A percentile compares a stretch with the other conserved stretches of the same genome.
These are phyloP conservation scores for Mesoclemmys tuberculata DNA, from an alignment of 2,113 vertebrate genomes.

Conservation along the genomic window DNA sequence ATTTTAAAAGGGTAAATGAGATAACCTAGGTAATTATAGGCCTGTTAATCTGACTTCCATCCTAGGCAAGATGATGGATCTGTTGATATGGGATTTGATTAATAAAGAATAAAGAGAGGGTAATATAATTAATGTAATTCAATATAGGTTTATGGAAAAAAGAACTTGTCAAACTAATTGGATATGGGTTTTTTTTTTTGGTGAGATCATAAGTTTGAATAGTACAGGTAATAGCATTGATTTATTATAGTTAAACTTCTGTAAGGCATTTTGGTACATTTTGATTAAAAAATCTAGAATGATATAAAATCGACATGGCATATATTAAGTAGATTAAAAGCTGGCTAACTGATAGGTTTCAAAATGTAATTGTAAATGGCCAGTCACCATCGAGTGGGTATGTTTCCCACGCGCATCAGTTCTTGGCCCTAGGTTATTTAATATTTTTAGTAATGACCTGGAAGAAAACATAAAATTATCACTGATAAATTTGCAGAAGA, in stretches of 20 bases:
- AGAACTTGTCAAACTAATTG: background rate
- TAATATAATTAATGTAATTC: background rate
- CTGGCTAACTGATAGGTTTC: background rate
- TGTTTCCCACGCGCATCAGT: background rate
- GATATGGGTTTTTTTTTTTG: background rate
- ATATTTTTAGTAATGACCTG: background rate
- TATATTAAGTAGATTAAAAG: background rate
- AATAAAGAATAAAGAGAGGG: background rate
- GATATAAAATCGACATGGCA: background rate
- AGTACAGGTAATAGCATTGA: background rate
- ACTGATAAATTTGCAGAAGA: background rate
- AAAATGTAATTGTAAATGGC: background rate
- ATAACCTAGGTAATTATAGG: background rate
- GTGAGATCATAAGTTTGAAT: background rate
- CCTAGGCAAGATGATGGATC: background rate
- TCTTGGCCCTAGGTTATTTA: background rate
- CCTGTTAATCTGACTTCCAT: background rate
- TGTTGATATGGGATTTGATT: background rate
- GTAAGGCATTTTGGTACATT: background rate
- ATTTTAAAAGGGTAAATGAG: background rate
- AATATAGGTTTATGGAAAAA: background rate
- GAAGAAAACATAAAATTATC: background rate
- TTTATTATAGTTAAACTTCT: background rate
- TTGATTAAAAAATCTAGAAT: background rate
- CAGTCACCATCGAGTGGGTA: background rate